phyloP scores from a whole-genome alignment of 2,888 invertebrate species.

The Epicampocera succincta region DNA sequence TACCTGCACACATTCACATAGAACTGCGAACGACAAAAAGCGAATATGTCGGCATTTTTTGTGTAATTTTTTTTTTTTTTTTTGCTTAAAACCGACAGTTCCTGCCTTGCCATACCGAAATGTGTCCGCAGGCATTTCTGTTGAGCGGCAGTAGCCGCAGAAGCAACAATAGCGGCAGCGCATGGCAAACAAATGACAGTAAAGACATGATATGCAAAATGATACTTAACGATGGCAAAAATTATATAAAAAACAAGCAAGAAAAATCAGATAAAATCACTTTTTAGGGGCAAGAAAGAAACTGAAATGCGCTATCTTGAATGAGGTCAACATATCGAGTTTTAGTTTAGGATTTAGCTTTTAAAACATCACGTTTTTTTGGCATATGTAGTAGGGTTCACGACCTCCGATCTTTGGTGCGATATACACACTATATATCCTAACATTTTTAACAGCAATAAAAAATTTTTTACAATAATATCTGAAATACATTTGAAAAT shows the following conservation, averaged over 20 bases:
- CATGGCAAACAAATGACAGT: conserved; percentile 17
- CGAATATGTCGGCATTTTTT: conserved; percentile 56
- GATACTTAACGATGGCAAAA: conserved; percentile 45
- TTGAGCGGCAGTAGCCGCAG: conserved; percentile 20
- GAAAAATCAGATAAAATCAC: neutral
- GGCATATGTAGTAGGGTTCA: too few relatives aligned
- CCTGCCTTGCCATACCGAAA: conserved; percentile 28
- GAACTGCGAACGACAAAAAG: conserved; percentile 30
- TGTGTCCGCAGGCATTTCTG: conserved; percentile 39
- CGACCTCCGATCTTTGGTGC: too few relatives aligned
- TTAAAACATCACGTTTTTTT: too few relatives aligned
- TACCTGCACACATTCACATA: neutral
- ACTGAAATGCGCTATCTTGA: neutral
- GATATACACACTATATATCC: too few relatives aligned
- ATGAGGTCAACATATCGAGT: too few relatives aligned
- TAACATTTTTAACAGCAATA: too few relatives aligned
- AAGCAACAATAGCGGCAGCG: conserved; percentile 28
- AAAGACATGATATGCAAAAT: conserved; percentile 60
- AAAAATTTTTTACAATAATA: too few relatives aligned
- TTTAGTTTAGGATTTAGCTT: too few relatives aligned
- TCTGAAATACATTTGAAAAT: too few relatives aligned
- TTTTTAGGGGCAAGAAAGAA: neutral
- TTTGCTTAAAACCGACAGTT: conserved; percentile 35
- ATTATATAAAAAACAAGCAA: conserved; percentile 7
- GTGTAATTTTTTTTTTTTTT: conserved; percentile 31